phyloP scores from a whole-genome alignment of 2,797 vertebrate species.

The Hemibagrus guttatus region DNA sequence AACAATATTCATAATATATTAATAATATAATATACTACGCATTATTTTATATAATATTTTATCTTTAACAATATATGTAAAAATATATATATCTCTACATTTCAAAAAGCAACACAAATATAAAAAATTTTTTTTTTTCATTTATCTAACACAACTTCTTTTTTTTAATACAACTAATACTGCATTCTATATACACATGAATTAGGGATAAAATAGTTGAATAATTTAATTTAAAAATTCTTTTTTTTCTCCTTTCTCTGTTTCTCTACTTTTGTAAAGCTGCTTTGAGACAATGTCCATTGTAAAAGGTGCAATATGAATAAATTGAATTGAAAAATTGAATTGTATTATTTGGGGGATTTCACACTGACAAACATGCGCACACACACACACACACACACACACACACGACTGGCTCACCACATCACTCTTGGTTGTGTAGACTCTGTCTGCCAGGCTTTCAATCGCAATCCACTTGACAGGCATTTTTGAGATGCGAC shows the following conservation, averaged over 20 bases:
- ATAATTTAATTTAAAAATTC: too few relatives aligned
- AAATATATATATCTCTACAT: background rate
- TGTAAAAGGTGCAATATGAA: too few relatives aligned
- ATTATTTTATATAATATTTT: background rate
- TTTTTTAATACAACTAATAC: background rate
- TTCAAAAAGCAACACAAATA: background rate
- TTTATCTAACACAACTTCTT: background rate
- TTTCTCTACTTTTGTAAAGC: too few relatives aligned
- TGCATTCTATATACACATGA: background rate
- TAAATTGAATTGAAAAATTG: too few relatives aligned
- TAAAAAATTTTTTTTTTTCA: background rate
- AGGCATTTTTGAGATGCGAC: conserved; percentile 91
- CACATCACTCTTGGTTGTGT: conserved; percentile 93
- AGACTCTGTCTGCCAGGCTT: conserved; percentile 88
- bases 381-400: conserved; percentile 19
- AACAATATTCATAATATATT: too few relatives aligned
- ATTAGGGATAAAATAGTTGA: background rate
- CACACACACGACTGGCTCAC: conserved; percentile 64
- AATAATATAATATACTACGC: background rate
- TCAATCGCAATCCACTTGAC: conserved; percentile 96
- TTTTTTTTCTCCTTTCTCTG: too few relatives aligned
- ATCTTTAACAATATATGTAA: background rate
- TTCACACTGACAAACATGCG: background rate
- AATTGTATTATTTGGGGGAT: background rate
- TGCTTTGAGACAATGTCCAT: too few relatives aligned